Evolutionary conservation across 2,113 vertebrate genomes (phyloP).

Genomic region (Peromyscus polionotus): DNA sequence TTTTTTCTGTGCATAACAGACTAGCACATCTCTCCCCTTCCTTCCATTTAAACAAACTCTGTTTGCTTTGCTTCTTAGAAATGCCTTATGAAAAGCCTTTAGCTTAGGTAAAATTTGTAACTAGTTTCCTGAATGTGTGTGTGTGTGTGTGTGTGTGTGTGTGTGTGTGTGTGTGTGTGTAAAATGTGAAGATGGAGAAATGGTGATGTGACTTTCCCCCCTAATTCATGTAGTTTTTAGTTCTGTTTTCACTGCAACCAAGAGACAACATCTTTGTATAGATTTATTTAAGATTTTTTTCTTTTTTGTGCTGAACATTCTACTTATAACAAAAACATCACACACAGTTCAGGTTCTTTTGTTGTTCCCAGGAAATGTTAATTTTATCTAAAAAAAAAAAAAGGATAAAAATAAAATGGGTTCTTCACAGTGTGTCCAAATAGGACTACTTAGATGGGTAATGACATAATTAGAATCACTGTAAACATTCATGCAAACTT

Average conservation of each 20-base stretch:
- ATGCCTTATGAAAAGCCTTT: neutral
- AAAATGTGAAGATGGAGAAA: slow-evolving; percentile 68
- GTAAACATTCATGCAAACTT: neutral
- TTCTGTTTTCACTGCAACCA: neutral
- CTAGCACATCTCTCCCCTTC: neutral
- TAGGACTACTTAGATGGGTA: neutral
- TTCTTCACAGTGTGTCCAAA: neutral
- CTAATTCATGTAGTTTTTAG: neutral
- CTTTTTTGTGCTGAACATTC: neutral
- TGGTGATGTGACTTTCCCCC: slow-evolving; percentile 45
- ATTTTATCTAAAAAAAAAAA: neutral
- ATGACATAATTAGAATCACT: neutral
- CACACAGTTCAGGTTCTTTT: neutral
- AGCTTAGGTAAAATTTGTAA: neutral
- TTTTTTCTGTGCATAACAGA: neutral
- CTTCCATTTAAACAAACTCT: neutral
- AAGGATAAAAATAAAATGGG: neutral
- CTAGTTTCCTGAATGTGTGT: slow-evolving; percentile 42
- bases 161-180: neutral
- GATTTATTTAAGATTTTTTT: neutral
- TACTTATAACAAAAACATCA: neutral
- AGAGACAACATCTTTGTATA: neutral
- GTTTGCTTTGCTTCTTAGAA: neutral
- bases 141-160: slow-evolving; percentile 4
- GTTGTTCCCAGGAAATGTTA: neutral